A percentile compares a stretch with the other conserved stretches of the same genome.
These are phyloP conservation scores for Siniperca scherzeri DNA, from an alignment of 2,797 vertebrate genomes.

Conservation along the genomic window DNA sequence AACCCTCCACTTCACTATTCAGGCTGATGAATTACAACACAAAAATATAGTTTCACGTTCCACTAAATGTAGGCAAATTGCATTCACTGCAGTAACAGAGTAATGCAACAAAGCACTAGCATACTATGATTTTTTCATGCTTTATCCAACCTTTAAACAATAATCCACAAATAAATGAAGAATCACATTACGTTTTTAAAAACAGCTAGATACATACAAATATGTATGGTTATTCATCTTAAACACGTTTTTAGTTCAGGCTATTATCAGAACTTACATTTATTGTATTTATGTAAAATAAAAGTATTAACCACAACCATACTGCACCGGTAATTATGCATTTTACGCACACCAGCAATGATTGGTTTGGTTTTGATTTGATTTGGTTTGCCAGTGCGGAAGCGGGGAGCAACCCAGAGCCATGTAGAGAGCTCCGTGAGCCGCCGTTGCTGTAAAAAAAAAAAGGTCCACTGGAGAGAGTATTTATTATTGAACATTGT, in stretches of 20 bases:
- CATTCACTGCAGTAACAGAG: background rate
- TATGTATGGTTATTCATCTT: background rate
- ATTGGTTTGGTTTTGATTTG: too few relatives aligned
- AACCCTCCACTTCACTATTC: background rate
- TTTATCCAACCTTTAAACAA: background rate
- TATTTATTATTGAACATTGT: too few relatives aligned
- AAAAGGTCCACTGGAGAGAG: too few relatives aligned
- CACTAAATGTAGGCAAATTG: background rate
- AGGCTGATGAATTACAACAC: constrained; percentile 1
- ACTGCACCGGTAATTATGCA: too few relatives aligned
- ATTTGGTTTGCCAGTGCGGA: too few relatives aligned
- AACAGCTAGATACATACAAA: background rate
- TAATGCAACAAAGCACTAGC: background rate
- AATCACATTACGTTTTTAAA: background rate
- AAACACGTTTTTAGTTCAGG: background rate
- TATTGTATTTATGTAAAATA: background rate
- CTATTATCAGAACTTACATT: background rate
- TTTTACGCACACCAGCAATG: too few relatives aligned
- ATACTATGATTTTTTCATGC: background rate
- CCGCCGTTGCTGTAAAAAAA: too few relatives aligned
- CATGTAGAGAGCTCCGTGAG: too few relatives aligned
- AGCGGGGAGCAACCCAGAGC: too few relatives aligned
- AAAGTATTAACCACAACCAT: background rate
- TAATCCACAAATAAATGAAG: background rate
- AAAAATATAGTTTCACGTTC: background rate